phyloP scores from a whole-genome alignment of 2,888 invertebrate species.

The Scrobipalpa atriplicella region DNA sequence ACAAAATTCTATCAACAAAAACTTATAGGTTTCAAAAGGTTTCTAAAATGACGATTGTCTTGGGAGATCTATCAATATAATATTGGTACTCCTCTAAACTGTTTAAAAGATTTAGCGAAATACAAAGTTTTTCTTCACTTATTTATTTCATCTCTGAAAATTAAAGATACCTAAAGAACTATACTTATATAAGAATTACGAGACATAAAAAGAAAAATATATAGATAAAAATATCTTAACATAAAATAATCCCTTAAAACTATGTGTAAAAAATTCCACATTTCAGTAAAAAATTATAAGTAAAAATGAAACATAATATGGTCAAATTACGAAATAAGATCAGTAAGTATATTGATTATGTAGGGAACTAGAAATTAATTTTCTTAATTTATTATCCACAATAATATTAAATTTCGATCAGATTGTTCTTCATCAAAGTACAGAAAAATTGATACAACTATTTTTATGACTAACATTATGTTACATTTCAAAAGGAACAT shows the following conservation, averaged over 20 bases:
- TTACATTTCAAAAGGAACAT: constrained; percentile 11
- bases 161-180: constrained; percentile 29
- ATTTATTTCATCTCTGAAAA: constrained; percentile 22
- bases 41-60: not conserved
- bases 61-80: not conserved
- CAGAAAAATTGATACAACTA: constrained; percentile 11
- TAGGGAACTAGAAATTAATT: constrained; percentile 8
- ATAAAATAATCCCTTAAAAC: constrained; percentile 32
- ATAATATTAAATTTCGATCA: not conserved
- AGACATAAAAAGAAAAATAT: constrained; percentile 28
- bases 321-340: constrained; percentile 12
- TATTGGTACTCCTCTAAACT: not conserved
- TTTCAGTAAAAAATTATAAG: not conserved
- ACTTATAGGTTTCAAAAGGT: too few relatives aligned
- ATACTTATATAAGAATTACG: constrained; percentile 29
- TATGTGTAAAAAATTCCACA: constrained; percentile 24
- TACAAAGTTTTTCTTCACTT: constrained; percentile 19
- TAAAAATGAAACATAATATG: constrained; percentile 16
- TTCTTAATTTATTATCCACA: not conserved
- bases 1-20: too few relatives aligned
- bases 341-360: constrained; percentile 3
- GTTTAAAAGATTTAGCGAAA: not conserved
- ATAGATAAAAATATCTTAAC: constrained; percentile 27
- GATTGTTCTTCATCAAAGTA: not conserved
- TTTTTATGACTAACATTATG: constrained; percentile 6